A percentile compares a stretch with the other conserved stretches of the same genome.
These are phyloP conservation scores for Neelides sp. DNA, from an alignment of 1,140 invertebrate genomes.

Conservation along the genomic window DNA sequence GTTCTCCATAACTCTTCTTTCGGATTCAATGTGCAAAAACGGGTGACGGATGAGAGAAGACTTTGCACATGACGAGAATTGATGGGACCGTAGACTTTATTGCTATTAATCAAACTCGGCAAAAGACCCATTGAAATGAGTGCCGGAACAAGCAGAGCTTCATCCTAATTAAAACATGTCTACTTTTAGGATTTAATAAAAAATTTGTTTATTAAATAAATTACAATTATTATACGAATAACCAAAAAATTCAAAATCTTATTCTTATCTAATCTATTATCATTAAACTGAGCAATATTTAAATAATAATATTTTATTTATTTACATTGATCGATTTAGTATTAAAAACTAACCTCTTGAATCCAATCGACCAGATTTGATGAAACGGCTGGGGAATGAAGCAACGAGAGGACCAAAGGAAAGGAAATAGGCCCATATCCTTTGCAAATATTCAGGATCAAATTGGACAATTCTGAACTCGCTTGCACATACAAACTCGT, in stretches of 20 bases:
- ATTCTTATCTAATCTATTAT: too few species aligned
- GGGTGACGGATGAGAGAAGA: conserved; percentile 2
- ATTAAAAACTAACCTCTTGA: too few species aligned
- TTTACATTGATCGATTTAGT: too few species aligned
- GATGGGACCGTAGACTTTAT: conserved; percentile 16
- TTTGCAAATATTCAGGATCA: conserved; percentile 19
- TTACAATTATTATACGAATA: too few species aligned
- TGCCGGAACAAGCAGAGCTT: conserved; percentile 12
- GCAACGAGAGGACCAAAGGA: conserved; percentile 17
- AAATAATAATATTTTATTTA: too few species aligned
- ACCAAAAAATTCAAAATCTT: too few species aligned
- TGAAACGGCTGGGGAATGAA: conserved; percentile 15
- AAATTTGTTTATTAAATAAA: too few species aligned
- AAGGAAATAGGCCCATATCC: conserved; percentile 27
- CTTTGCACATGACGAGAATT: background rate
- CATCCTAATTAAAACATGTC: conserved; percentile 11
- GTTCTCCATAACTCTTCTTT: conserved; percentile 24
- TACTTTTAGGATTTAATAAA: too few species aligned
- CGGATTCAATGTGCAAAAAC: conserved; percentile 17
- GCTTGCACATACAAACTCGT: conserved; percentile 26
- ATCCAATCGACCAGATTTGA: conserved; percentile 21
- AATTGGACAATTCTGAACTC: conserved; percentile 8
- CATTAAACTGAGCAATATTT: too few species aligned
- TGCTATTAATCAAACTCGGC: too few species aligned
- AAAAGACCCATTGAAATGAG: conserved; percentile 24